A percentile compares a stretch with the other conserved stretches of the same genome.
Evolutionary conservation across 1,140 invertebrate genomes (phyloP).

Genomic region (Amyelois transitella): DNA sequence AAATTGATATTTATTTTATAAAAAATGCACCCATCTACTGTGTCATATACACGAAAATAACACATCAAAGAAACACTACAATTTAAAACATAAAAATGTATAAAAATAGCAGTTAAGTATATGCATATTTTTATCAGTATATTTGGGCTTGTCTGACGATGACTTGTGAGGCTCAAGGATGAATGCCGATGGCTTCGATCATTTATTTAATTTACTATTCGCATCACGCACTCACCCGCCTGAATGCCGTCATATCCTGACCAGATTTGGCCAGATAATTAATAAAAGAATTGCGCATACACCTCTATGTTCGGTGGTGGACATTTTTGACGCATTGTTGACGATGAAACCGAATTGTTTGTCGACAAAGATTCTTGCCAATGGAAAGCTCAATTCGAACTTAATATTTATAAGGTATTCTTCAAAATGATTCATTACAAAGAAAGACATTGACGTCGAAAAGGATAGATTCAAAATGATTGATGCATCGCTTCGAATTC

Average conservation of each 20-base stretch:
- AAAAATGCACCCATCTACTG: too few species aligned
- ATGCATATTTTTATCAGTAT: constrained; percentile 12
- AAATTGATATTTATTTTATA: too few species aligned
- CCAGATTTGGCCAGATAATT: constrained; percentile 63
- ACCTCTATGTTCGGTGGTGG: constrained; percentile 58
- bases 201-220: constrained; percentile 31
- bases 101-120: constrained; percentile 9
- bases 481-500: not conserved
- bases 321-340: constrained; percentile 47
- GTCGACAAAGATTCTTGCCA: constrained; percentile 6
- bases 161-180: constrained; percentile 42
- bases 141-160: constrained; percentile 7
- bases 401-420: not conserved
- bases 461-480: not conserved
- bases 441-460: not conserved
- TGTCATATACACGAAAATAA: not conserved
- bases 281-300: constrained; percentile 65
- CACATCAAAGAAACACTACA: not conserved
- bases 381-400: not conserved
- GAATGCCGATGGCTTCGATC: constrained; percentile 34
- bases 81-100: not conserved
- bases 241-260: constrained; percentile 66
- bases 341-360: constrained; percentile 24
- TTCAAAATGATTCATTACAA: not conserved
- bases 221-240: constrained; percentile 54